These are phyloP conservation scores for Lochmaea crataegi DNA, from an alignment of 2,888 invertebrate genomes.

Conservation along the genomic window DNA sequence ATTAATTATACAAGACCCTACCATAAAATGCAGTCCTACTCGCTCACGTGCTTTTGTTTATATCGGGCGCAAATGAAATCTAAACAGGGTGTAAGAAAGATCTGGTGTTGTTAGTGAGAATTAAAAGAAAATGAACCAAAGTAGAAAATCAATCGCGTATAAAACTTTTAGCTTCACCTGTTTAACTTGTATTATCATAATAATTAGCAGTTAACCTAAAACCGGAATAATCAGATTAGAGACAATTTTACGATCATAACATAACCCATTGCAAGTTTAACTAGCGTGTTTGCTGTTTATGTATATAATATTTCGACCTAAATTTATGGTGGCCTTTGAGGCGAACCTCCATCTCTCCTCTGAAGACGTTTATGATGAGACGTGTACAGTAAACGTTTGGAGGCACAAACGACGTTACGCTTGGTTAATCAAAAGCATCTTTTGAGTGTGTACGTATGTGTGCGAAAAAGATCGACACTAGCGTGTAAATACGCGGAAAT, in stretches of 20 bases:
- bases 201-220: no score
- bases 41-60: no score
- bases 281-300: not conserved
- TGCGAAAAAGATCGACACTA: constrained; percentile 45
- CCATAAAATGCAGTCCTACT: no score
- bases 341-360: constrained; percentile 5
- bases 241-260: not conserved
- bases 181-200: no score
- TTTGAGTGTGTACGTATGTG: constrained; percentile 51
- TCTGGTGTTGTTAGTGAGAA: no score
- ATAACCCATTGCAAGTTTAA: not conserved
- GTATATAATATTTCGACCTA: constrained; percentile 1
- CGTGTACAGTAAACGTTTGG: constrained; percentile 41
- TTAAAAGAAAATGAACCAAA: no score
- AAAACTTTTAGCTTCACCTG: no score
- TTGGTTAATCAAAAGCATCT: constrained; percentile 61
- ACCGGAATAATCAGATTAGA: not conserved
- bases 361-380: constrained; percentile 51
- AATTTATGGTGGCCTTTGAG: not conserved
- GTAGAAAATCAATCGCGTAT: no score
- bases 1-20: no score
- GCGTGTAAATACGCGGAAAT: constrained; percentile 57
- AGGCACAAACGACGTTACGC: constrained; percentile 58
- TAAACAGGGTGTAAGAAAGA: no score
- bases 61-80: no score